These are phyloP conservation scores for Stenodema calcarata DNA, from an alignment of 2,888 invertebrate genomes.

Conservation along the genomic window DNA sequence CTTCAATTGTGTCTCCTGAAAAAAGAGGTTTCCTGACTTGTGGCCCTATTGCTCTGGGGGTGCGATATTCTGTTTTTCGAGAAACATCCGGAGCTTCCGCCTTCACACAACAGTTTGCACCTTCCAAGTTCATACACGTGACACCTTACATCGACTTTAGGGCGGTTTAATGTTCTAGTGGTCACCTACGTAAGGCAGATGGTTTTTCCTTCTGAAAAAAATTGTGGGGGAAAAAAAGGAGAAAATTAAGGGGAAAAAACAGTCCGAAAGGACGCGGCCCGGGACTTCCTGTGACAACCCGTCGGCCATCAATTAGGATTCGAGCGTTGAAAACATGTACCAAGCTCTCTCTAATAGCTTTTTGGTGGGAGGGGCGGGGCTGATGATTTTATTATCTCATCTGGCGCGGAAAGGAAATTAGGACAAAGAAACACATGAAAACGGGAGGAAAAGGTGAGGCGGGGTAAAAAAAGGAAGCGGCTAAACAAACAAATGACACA, in stretches of 20 bases:
- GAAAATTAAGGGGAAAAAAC: slow-evolving; percentile 30
- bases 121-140: too few relatives aligned
- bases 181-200: slow-evolving; percentile 27
- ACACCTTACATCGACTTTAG: background rate
- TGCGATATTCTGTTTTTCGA: too few relatives aligned
- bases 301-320: slow-evolving; percentile 47
- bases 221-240: background rate
- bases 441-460: background rate
- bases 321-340: slow-evolving; percentile 45
- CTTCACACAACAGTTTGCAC: too few relatives aligned
- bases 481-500: slow-evolving; percentile 44
- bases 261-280: slow-evolving; percentile 2
- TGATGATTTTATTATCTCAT: slow-evolving; percentile 48
- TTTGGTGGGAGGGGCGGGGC: slow-evolving; percentile 23
- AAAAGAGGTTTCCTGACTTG: too few relatives aligned
- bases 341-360: slow-evolving; percentile 40
- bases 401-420: slow-evolving; percentile 43
- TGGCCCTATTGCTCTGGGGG: too few relatives aligned
- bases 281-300: slow-evolving; percentile 41
- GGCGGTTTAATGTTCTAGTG: background rate
- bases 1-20: too few relatives aligned
- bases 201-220: slow-evolving; percentile 22
- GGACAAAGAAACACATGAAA: slow-evolving; percentile 41
- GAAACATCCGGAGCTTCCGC: too few relatives aligned
- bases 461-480: slow-evolving; percentile 21